Evolutionary conservation across 2,888 invertebrate species (phyloP).

Genomic region (Mallateleia sp.): DNA sequence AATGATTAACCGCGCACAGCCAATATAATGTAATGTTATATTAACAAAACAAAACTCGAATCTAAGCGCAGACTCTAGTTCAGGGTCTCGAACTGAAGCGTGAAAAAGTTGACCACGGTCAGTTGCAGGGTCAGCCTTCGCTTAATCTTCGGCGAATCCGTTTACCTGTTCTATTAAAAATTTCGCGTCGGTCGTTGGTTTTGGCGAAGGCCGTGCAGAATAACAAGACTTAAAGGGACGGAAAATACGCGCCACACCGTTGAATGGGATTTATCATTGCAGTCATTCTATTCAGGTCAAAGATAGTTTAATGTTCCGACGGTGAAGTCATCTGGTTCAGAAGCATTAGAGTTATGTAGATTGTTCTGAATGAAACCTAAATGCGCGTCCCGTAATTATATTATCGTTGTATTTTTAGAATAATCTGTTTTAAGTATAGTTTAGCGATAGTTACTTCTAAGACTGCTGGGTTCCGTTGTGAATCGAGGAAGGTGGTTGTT

Average conservation of each 20-base stretch:
- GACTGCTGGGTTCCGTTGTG: not conserved
- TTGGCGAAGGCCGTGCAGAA: slow-evolving; percentile 16
- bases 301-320: slow-evolving; percentile 51
- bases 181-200: slow-evolving; percentile 23
- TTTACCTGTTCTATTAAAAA: slow-evolving; percentile 34
- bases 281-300: slow-evolving; percentile 36
- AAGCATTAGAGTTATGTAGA: slow-evolving; percentile 40
- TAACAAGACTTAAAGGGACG: slow-evolving; percentile 12
- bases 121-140: slow-evolving; percentile 40
- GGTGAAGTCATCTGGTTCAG: slow-evolving; percentile 49
- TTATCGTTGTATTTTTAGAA: slow-evolving; percentile 35
- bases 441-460: slow-evolving; percentile 42
- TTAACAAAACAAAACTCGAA: not conserved
- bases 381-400: slow-evolving; percentile 37
- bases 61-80: slow-evolving; percentile 5
- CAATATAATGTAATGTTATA: not conserved
- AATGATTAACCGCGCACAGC: no score
- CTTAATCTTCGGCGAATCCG: slow-evolving; percentile 26
- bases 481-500: slow-evolving; percentile 17
- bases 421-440: slow-evolving; percentile 27
- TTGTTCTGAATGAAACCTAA: slow-evolving; percentile 62
- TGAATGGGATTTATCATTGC: slow-evolving; percentile 40
- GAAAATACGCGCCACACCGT: not conserved
- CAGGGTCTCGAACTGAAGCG: slow-evolving; percentile 14
- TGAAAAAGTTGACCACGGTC: slow-evolving; percentile 38